Evolutionary conservation across 1,140 invertebrate genomes (phyloP).

Genomic region (Eufriesea mexicana): DNA sequence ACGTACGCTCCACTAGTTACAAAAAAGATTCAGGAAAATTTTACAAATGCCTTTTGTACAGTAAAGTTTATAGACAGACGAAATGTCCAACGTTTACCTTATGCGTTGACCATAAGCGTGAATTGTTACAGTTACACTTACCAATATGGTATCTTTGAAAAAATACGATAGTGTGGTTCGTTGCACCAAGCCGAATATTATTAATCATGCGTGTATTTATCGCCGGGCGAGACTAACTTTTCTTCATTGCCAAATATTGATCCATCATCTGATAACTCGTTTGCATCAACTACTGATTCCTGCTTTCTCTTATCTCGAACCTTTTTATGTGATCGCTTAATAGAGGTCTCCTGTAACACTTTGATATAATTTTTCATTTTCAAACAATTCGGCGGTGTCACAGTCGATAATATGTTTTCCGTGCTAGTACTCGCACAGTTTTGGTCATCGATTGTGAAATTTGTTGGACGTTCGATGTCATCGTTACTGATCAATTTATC

Average conservation of each 20-base stretch:
- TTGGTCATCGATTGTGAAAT: neutral
- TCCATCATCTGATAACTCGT: slow-evolving; percentile 75
- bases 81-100: neutral
- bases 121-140: slow-evolving; percentile 4
- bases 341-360: slow-evolving; percentile 71
- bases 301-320: slow-evolving; percentile 68
- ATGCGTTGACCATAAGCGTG: neutral
- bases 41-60: neutral
- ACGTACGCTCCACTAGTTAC: neutral
- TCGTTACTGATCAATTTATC: slow-evolving; percentile 3
- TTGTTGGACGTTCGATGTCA: slow-evolving; percentile 63
- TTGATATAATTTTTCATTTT: slow-evolving; percentile 63
- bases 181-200: neutral
- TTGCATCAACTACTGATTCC: slow-evolving; percentile 10
- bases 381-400: slow-evolving; percentile 75
- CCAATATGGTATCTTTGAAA: neutral
- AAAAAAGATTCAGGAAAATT: neutral
- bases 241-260: slow-evolving; percentile 75
- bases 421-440: neutral
- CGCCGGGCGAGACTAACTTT: slow-evolving; percentile 17
- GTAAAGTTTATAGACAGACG: neutral
- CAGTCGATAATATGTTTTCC: slow-evolving; percentile 13
- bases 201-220: neutral
- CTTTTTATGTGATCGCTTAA: slow-evolving; percentile 76
- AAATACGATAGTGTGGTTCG: neutral